Base-by-base conservation (phyloP, 92 coral and sea anemone genomes). In the Porites divaricata region DNA sequence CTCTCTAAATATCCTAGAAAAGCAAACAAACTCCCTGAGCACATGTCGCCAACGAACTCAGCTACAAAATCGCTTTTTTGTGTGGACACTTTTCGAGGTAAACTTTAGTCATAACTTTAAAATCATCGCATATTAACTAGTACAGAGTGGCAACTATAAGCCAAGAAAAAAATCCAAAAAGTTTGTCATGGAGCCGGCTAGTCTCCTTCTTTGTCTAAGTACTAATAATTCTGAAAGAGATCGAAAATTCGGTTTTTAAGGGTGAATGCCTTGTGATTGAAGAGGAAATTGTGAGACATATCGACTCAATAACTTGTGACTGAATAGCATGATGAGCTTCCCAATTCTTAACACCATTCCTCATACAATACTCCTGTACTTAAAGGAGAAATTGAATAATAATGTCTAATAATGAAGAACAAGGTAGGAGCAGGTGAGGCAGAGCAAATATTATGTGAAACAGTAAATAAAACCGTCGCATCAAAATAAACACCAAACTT, bases 11-110 rank as follows among this genome's bases (percentile, higher is more conserved):
- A 48, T 35, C 19, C 24, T 20, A 16, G 63, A 78, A 78, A 78
- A 78, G 83, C 25, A 78, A 78, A 78, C 74, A 78, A 61, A 49
- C 9, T 25, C 21, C 64, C n/a, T 25, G 17, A 56, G 26, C 65
- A 45, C 73, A 64, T 66, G 83, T 23, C 83, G 50, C 62, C 17
- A 59, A 9, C 41, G 80, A 28, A 62, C 35, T 35, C 45, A 35
- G 54, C 28, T 45, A 26, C 13, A 62, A 26, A 50, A 64, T 78
- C 24, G 50, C 22, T 49, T 64, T 77, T 64, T 21, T 63, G 48
- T 78, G 59, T 28, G 61, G 61, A 63, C 68, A 68, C 19, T 45
- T 63, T 78, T 78, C 72, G 13, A 61, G 72, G 63, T 20, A 78
- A 17, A 57, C 10, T 49, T 74, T 1, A 54, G 59, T 54, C 59